Conservation (phyloP, 1,140 invertebrate species). For the Geopemphigus sp. region DNA sequence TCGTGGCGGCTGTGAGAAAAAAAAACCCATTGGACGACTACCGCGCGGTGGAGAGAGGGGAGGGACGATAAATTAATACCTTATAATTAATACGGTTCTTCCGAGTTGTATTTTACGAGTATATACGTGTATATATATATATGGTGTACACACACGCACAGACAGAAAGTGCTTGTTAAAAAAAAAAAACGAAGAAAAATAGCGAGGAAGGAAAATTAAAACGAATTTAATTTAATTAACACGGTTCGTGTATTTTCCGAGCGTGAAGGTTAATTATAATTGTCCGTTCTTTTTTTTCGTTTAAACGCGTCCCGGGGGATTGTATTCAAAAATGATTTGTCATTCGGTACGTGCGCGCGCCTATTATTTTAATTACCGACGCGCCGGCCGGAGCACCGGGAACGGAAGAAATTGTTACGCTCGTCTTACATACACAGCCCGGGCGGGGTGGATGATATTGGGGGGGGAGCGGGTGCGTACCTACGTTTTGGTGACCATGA, state of each 20-base stretch:
- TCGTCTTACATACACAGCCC: not conserved
- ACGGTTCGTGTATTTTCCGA: slow-evolving; percentile 29
- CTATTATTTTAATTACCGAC: slow-evolving; percentile 22
- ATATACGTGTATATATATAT: too few relatives aligned
- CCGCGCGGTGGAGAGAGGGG: too few relatives aligned
- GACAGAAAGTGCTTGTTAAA: slow-evolving; percentile 11
- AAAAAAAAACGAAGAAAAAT: not conserved
- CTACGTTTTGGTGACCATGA: too few relatives aligned
- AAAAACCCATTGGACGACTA: slow-evolving; percentile 6
- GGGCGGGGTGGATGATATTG: too few relatives aligned
- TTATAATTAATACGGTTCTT: slow-evolving; percentile 24
- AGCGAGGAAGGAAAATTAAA: not conserved
- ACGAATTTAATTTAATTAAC: slow-evolving; percentile 39
- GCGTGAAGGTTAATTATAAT: slow-evolving; percentile 33
- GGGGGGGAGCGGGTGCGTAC: too few relatives aligned
- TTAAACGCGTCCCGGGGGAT: not conserved
- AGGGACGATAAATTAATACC: not conserved
- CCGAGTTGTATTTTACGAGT: not conserved
- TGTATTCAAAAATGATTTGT: slow-evolving; percentile 32
- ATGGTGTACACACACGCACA: too few relatives aligned
- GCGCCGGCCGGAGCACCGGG: not conserved
- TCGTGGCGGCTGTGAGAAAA: slow-evolving; percentile 2
- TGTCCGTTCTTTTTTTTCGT: slow-evolving; percentile 18
- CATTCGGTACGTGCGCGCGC: not conserved
- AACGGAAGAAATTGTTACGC: not conserved